These are phyloP conservation scores for Eupsittula cactorum DNA, from an alignment of 2,113 vertebrate genomes.

Conservation along the genomic window DNA sequence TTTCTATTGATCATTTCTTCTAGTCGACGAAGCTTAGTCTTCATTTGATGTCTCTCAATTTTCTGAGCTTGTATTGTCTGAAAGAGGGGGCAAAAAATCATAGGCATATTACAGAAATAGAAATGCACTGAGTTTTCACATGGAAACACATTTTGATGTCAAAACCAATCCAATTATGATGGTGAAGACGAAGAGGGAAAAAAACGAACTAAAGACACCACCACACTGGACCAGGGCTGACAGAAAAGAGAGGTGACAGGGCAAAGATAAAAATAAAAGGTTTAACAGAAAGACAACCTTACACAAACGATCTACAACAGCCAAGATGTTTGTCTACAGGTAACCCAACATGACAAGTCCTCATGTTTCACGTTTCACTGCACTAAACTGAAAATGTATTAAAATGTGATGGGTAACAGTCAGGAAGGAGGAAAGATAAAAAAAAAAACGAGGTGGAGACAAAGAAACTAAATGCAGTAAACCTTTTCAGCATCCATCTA, in stretches of 20 bases:
- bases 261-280: not conserved
- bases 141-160: not conserved
- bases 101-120: not conserved
- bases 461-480: slow-evolving; percentile 4
- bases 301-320: not conserved
- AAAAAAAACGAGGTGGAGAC: not conserved
- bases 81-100: not conserved
- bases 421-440: not conserved
- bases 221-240: not conserved
- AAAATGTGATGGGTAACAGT: not conserved
- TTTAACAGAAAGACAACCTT: not conserved
- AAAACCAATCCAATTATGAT: not conserved
- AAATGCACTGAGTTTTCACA: not conserved
- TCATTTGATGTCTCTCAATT: slow-evolving; percentile 82
- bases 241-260: not conserved
- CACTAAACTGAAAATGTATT: not conserved
- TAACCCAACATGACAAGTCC: not conserved
- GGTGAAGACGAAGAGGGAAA: not conserved
- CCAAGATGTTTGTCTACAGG: not conserved
- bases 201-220: not conserved
- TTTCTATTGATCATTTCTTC: slow-evolving; percentile 89
- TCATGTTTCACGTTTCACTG: not conserved
- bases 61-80: slow-evolving; percentile 88
- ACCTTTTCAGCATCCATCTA: not conserved
- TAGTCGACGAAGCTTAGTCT: slow-evolving; percentile 86